Percentiles rank a stretch among this genome's conserved stretches.
Evolutionary conservation across 2,888 invertebrate genomes (phyloP).

Genomic region (Osedax frankpressi): DNA sequence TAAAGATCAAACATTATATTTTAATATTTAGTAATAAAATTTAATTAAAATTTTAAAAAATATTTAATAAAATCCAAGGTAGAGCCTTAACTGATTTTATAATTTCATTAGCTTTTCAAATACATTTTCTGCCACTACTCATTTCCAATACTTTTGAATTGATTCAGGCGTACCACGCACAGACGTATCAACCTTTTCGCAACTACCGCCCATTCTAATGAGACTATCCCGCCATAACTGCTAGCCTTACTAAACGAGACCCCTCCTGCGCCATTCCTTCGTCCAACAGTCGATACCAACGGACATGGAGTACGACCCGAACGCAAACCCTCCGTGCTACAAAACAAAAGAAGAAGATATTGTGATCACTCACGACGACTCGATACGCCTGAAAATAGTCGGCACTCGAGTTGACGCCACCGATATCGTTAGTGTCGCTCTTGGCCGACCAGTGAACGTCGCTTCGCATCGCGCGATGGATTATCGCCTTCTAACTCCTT

Average conservation of each 20-base stretch:
- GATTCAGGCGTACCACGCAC: constrained; percentile 95
- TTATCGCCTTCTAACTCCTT: background rate
- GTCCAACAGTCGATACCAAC: constrained; percentile 76
- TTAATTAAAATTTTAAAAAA: too few species aligned
- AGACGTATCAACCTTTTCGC: constrained; percentile 50
- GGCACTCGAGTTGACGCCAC: constrained; percentile 96
- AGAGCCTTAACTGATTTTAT: too few species aligned
- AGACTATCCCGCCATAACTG: background rate
- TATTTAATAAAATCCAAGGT: too few species aligned
- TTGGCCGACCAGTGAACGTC: background rate
- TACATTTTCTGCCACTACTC: too few species aligned
- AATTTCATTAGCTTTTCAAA: too few species aligned
- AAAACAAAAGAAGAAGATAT: constrained; percentile 96
- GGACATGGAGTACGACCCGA: constrained; percentile 98
- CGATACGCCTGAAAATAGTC: constrained; percentile 91
- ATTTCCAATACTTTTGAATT: too few species aligned
- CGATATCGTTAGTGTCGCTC: constrained; percentile 70
- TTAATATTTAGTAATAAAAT: too few species aligned
- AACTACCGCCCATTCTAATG: background rate
- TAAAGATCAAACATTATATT: too few species aligned
- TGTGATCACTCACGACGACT: constrained; percentile 90
- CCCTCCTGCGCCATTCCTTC: background rate
- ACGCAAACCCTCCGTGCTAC: constrained; percentile 91
- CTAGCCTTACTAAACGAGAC: background rate
- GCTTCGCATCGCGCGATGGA: background rate